These are phyloP conservation scores for Cylas formicarius DNA, from an alignment of 1,140 invertebrate species.

Conservation along the genomic window DNA sequence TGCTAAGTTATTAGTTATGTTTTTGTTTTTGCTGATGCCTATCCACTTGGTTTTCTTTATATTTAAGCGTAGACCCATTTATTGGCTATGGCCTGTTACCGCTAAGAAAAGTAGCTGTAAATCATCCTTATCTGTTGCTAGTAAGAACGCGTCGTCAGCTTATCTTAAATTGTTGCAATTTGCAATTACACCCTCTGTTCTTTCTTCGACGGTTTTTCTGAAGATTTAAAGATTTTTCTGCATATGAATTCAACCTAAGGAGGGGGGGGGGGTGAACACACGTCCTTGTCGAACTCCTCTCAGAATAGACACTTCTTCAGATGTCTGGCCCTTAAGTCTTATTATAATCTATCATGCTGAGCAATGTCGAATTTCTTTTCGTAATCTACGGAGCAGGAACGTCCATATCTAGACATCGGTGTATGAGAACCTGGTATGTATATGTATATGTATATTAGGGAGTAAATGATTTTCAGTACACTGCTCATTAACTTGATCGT, in stretches of 20 bases:
- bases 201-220: not conserved
- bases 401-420: not conserved
- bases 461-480: slow-evolving; percentile 3
- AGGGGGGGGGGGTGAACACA: not conserved
- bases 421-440: not conserved
- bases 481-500: not conserved
- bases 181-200: too few species aligned
- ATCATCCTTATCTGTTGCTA: too few species aligned
- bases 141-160: too few species aligned
- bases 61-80: too few species aligned
- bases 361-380: not conserved
- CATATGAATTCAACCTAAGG: slow-evolving; percentile 2
- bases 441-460: not conserved
- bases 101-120: too few species aligned
- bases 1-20: too few species aligned
- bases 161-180: too few species aligned
- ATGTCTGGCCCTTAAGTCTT: not conserved
- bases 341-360: not conserved
- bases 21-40: too few species aligned
- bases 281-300: not conserved
- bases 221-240: not conserved
- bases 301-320: slow-evolving; percentile 1
- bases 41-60: too few species aligned
- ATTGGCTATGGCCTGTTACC: too few species aligned
- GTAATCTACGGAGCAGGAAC: not conserved